Evolutionary conservation across 1,140 invertebrate species (phyloP).

Genomic region (Platyura marginata): DNA sequence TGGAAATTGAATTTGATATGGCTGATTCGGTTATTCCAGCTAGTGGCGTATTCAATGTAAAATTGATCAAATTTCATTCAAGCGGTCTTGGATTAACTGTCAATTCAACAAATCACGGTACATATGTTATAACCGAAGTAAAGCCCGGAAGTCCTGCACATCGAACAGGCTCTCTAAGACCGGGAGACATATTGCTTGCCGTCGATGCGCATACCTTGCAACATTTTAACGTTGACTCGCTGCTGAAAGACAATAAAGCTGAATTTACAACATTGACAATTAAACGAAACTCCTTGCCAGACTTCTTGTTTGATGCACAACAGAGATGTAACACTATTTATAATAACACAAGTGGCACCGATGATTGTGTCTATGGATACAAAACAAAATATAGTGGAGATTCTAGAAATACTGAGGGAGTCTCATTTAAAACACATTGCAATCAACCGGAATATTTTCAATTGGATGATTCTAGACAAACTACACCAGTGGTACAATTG

Average conservation of each 20-base stretch:
- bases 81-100: conserved; percentile 72
- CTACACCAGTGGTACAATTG: conserved; percentile 13
- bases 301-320: conserved; percentile 16
- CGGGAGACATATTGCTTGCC: conserved; percentile 71
- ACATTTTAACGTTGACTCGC: conserved; percentile 29
- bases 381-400: conserved; percentile 14
- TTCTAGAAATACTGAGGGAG: neutral
- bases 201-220: conserved; percentile 73
- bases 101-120: conserved; percentile 44
- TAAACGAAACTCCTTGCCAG: conserved; percentile 19
- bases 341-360: conserved; percentile 13
- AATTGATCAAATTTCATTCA: conserved; percentile 56
- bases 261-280: conserved; percentile 22
- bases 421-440: conserved; percentile 1
- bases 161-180: conserved; percentile 65
- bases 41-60: conserved; percentile 77
- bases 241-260: conserved; percentile 15
- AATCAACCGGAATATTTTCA: neutral
- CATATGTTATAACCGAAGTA: conserved; percentile 65
- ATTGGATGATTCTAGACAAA: neutral
- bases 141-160: conserved; percentile 78
- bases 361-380: conserved; percentile 17
- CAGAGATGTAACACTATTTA: conserved; percentile 16
- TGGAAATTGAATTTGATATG: conserved; percentile 78
- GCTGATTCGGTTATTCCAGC: conserved; percentile 81